A percentile compares a stretch with the other conserved stretches of the same genome.
phyloP scores from a whole-genome alignment of 2,797 vertebrate species.

The Geotrypetes seraphini region DNA sequence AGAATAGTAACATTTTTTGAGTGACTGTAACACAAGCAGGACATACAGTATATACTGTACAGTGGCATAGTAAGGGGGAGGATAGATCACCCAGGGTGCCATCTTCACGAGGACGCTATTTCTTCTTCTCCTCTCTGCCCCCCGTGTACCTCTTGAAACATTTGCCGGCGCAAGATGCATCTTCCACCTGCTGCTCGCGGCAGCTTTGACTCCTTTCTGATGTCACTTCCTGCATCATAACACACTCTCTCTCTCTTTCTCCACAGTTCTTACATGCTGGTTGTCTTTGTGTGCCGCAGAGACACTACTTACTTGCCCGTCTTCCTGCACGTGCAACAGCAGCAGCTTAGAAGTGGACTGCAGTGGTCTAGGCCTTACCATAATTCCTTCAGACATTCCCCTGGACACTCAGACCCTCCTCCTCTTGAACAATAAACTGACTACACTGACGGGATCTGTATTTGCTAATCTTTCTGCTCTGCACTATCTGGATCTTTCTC shows the following conservation, averaged over 20 bases:
- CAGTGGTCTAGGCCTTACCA: slow-evolving; percentile 72
- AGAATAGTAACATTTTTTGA: no score
- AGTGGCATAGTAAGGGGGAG: no score
- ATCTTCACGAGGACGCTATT: no score
- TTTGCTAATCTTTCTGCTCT: slow-evolving; percentile 85
- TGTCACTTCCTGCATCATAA: no score
- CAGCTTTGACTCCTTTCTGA: no score
- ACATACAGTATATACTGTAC: no score
- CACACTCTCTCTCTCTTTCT: slow-evolving; percentile 9
- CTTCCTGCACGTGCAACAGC: slow-evolving; percentile 77
- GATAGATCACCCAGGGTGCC: no score
- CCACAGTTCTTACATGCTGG: slow-evolving; percentile 73
- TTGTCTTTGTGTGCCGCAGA: slow-evolving; percentile 52
- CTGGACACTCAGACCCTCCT: slow-evolving; percentile 74
- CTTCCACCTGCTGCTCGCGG: no score
- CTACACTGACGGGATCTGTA: slow-evolving; percentile 63
- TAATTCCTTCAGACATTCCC: slow-evolving; percentile 76
- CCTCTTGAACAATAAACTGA: slow-evolving; percentile 89
- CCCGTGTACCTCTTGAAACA: no score
- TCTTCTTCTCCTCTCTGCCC: no score
- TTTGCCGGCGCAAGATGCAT: no score
- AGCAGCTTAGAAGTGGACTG: slow-evolving; percentile 79
- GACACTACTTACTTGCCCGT: slow-evolving; percentile 69
- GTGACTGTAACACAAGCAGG: no score
- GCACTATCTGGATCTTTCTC: slow-evolving; percentile 88